Base-by-base conservation (phyloP, 2,113 vertebrate species). In the Felis chaus region DNA sequence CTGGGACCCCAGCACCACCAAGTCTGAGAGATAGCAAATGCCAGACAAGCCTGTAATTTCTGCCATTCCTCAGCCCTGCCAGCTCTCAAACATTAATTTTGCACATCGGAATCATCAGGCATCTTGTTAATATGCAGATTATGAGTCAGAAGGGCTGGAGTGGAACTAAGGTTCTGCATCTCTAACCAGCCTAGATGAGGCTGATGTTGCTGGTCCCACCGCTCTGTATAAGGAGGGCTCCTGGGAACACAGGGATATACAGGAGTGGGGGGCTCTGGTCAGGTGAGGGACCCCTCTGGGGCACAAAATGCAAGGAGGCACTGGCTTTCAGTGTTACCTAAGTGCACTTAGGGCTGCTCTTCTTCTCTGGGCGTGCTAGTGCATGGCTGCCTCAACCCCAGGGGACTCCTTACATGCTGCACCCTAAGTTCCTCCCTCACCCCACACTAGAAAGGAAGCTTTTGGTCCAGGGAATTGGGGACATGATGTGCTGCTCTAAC, bases 251-350 rank as follows among this genome's bases (percentile, higher is more conserved):
- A 2, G 7, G 8, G 12, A 1, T 21, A 5, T 41, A 41, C 66
- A 13, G 45, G 15, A 88, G 53, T 0, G 8, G 41, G 8, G 41
- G 5, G 6, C n/a, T 45, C 79, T 33, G 33, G 13, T 36, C 45
- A 39, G 31, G 10, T 10, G 3, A 41, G 5, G 1, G 23, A 53
- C 29, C 16, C 36, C 61, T 31, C 5, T 6, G 3, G 13, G 82
- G 9, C 16, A 1, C 45, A 48, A 10, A 36, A 29, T 16, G 3
- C 9, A 39, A 65, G 79, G 63, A 45, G 29, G 18, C 0, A 0
- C 36, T n/a, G 7, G 4, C 36, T 83, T 6, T 57, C 81, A 36
- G 31, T 31, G 41, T 48, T 79, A 65, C 23, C 57, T 50, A 69
- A 18, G 7, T 45, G 8, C 3, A 12, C n/a, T 16, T 16, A 29